Conservation (phyloP, 2,888 invertebrate species). For the Dexiosoma caninum region DNA sequence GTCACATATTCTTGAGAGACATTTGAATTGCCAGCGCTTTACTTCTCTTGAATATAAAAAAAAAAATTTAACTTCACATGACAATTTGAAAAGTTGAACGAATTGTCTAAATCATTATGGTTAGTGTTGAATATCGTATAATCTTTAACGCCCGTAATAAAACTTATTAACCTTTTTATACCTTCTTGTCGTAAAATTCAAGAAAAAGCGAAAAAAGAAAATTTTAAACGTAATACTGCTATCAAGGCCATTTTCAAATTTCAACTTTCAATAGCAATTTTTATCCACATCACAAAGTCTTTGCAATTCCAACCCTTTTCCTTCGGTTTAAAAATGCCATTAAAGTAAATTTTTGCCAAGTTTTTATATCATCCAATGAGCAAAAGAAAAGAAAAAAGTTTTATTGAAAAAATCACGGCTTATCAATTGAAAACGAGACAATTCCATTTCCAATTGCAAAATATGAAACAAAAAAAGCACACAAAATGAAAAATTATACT, state of each 20-base stretch:
- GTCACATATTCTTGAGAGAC: too few species aligned
- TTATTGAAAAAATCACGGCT: slow-evolving; percentile 8
- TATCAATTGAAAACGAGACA: slow-evolving; percentile 42
- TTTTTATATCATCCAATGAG: neutral
- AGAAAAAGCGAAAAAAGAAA: neutral
- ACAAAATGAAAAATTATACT: slow-evolving; percentile 10
- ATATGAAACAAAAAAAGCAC: neutral
- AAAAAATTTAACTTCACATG: too few species aligned
- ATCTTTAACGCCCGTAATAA: too few species aligned
- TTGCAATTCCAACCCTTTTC: neutral
- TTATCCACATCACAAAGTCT: neutral
- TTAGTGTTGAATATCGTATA: too few species aligned
- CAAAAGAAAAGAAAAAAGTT: slow-evolving; percentile 4
- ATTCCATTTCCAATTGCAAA: neutral
- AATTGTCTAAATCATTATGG: too few species aligned
- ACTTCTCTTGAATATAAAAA: too few species aligned
- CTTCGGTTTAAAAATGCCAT: neutral
- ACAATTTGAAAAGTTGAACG: neutral
- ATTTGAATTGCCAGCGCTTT: too few species aligned
- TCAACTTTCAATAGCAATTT: neutral
- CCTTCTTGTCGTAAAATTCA: too few species aligned
- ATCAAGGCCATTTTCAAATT: neutral
- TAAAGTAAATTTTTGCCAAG: neutral
- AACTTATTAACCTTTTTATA: too few species aligned
- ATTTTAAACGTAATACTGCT: neutral